Conservation (phyloP, 2,888 invertebrate species). For the Nomada ruficornis region DNA sequence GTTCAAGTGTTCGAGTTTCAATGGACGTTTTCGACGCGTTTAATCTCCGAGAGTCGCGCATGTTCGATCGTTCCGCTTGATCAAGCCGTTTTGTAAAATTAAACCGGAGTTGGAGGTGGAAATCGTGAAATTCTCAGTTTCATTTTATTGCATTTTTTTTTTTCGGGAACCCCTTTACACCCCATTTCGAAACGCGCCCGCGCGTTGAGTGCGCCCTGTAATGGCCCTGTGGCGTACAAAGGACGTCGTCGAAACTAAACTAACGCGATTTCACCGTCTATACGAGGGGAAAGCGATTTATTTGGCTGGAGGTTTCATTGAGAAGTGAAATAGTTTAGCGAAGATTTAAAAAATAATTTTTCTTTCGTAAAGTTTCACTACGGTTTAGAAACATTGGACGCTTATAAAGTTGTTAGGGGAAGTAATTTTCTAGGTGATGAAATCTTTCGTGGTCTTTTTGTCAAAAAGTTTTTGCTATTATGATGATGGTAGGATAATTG, state of each 20-base stretch:
- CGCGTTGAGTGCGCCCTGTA: conserved; percentile 7
- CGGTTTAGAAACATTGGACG: background rate
- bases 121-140: conserved; percentile 5
- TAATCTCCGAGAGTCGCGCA: conserved; percentile 16
- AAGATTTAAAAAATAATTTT: background rate
- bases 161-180: conserved; percentile 9
- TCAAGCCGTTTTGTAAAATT: conserved; percentile 23
- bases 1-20: conserved; percentile 27
- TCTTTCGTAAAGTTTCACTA: background rate
- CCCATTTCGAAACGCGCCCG: background rate
- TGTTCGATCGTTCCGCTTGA: background rate
- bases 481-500: background rate
- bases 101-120: background rate
- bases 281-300: conserved; percentile 4
- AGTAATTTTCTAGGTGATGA: too few species aligned
- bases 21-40: conserved; percentile 25
- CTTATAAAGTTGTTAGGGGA: too few species aligned
- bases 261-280: conserved; percentile 33
- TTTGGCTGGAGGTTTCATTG: conserved; percentile 8
- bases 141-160: background rate
- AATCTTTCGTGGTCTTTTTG: background rate
- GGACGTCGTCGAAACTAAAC: conserved; percentile 28
- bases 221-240: conserved; percentile 19
- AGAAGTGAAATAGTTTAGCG: background rate
- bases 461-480: background rate